Base-by-base conservation (phyloP, 2,113 vertebrate genomes). In the Mustela lutreola region DNA sequence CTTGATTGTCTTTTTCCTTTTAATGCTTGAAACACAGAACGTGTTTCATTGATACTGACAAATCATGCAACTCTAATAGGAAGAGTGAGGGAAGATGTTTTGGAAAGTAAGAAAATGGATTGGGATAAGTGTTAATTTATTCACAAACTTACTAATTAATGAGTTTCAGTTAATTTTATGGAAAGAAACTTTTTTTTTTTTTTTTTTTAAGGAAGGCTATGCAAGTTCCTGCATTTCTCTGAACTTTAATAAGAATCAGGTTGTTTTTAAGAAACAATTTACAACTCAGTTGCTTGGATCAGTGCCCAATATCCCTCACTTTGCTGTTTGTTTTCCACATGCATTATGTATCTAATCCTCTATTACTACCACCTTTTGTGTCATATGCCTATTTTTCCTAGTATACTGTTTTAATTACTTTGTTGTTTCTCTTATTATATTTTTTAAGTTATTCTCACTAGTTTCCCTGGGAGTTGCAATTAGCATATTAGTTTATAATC, bases 401-500 rank as follows among this genome's bases (percentile, higher is more conserved):
- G 26, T 36, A 26, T 48, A 19, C 31, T 8, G 14, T 73, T 95
- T 86, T 80, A 84, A 67, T 84, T n/a, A 21, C 4, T 11, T 70
- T 76, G 10, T 39, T 83, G 2, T 73, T 86, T 33, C 50, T 50
- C 11, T 78, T 60, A 65, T 50, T 81, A 36, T 87, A 60, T 26
- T 92, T 53, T 92, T 82, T 45, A 18, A 92, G 5, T 75, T 53
- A 36, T 36, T 53, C 26, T 83, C 76, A 90, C 31, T 65, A 1
- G 11, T 58, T 88, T 62, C 12, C 50, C 53, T 79, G 33, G 39
- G 11, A 91, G n/a, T 71, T 79, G 58, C 19, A 82, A 70, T 70
- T 91, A 81, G 22, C 28, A 79, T 82, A 91, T 60, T 73, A 39
- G 93, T 87, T 94, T 81, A 67, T 45, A 88, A 31, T 42, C 63